Evolutionary conservation across 2,113 vertebrate species (phyloP).

Genomic region (Irena cyanogastra): DNA sequence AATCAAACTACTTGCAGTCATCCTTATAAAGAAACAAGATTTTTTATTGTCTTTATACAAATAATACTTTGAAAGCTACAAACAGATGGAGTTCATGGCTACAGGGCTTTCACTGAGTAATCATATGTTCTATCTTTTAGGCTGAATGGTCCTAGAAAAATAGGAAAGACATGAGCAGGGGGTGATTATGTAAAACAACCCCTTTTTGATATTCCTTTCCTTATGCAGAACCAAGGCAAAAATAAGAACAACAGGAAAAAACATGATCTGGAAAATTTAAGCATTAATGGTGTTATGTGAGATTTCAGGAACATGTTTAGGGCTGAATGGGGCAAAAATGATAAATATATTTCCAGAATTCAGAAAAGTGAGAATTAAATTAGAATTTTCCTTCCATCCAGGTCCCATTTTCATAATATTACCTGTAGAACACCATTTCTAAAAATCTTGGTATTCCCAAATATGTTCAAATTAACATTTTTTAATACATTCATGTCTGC

Average conservation of each 20-base stretch:
- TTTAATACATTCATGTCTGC: not conserved
- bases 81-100: not conserved
- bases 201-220: not conserved
- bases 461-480: not conserved
- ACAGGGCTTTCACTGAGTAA: not conserved
- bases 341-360: not conserved
- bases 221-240: not conserved
- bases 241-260: not conserved
- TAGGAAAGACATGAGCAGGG: not conserved
- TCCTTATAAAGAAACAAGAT: not conserved
- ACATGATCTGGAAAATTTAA: not conserved
- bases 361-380: not conserved
- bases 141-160: not conserved
- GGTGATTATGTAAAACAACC: constrained; percentile 13
- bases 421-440: not conserved
- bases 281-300: not conserved
- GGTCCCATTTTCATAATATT: not conserved
- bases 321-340: not conserved
- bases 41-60: constrained; percentile 40
- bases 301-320: not conserved
- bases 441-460: not conserved
- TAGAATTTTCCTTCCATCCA: not conserved
- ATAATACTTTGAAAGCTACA: not conserved
- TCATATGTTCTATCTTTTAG: not conserved
- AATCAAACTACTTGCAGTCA: constrained; percentile 20